phyloP scores from a whole-genome alignment of 1,140 invertebrate genomes.

The Lamellibrachia luymesi region DNA sequence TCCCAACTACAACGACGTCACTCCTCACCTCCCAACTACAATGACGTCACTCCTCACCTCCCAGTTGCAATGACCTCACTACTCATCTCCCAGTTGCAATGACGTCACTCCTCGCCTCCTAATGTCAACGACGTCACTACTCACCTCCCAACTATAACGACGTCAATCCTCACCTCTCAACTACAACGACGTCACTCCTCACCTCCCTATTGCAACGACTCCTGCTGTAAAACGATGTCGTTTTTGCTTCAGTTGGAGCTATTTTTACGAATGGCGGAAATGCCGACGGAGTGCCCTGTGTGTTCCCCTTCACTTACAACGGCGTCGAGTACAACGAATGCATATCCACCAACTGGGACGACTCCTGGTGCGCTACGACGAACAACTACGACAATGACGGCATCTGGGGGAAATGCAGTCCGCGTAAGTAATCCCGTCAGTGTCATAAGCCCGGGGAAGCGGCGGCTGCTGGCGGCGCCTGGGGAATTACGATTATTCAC shows the following conservation, averaged over 20 bases:
- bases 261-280: background rate
- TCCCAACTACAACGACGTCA: too few relatives aligned
- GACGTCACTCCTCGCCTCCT: too few relatives aligned
- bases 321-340: background rate
- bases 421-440: background rate
- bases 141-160: too few relatives aligned
- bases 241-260: background rate
- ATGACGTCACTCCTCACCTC: too few relatives aligned
- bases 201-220: too few relatives aligned
- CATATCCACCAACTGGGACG: background rate
- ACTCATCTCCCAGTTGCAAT: too few relatives aligned
- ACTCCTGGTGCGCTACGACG: background rate
- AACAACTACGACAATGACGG: background rate
- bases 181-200: too few relatives aligned
- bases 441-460: too few relatives aligned
- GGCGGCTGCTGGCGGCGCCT: background rate
- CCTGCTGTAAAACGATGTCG: background rate
- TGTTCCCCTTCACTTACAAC: background rate
- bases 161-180: too few relatives aligned
- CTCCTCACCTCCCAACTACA: too few relatives aligned
- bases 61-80: too few relatives aligned
- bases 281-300: background rate
- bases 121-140: too few relatives aligned
- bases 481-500: background rate
- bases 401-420: background rate